Percentiles rank a stretch among this genome's conserved stretches.
Conservation (phyloP, 2,888 invertebrate species). For the Thysanoteuthis rhombus region DNA sequence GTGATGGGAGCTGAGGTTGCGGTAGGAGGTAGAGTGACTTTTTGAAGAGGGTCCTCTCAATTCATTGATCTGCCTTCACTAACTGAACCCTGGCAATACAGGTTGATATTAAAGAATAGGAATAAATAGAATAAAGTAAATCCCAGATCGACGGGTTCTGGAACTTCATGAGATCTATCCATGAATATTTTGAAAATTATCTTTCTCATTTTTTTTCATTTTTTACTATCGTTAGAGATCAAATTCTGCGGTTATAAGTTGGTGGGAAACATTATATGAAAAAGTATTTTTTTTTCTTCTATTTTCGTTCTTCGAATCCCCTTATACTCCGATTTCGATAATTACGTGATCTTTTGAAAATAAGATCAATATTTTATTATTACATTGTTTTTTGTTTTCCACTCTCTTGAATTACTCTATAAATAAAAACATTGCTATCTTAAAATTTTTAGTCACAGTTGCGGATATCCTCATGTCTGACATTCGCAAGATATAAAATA, state of each 20-base stretch:
- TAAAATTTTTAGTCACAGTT: neutral
- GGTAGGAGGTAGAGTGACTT: slow-evolving; percentile 12
- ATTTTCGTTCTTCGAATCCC: neutral
- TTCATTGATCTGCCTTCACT: neutral
- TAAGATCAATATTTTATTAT: neutral
- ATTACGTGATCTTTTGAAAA: neutral
- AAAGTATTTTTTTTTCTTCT: neutral
- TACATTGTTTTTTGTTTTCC: neutral
- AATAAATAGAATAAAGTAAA: neutral
- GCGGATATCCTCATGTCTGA: neutral
- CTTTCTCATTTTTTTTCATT: neutral
- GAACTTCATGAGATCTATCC: neutral
- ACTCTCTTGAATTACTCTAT: neutral
- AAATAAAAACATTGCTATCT: neutral
- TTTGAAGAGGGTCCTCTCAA: no score
- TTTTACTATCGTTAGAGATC: neutral
- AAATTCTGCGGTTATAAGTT: neutral
- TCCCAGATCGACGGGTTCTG: neutral
- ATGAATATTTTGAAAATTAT: neutral
- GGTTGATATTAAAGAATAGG: neutral
- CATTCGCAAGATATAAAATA: neutral
- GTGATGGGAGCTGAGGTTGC: neutral
- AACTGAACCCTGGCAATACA: neutral
- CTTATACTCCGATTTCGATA: neutral
- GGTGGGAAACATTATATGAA: neutral